Evolutionary conservation across 2,888 invertebrate species (phyloP).

Genomic region (Apamea crenata): DNA sequence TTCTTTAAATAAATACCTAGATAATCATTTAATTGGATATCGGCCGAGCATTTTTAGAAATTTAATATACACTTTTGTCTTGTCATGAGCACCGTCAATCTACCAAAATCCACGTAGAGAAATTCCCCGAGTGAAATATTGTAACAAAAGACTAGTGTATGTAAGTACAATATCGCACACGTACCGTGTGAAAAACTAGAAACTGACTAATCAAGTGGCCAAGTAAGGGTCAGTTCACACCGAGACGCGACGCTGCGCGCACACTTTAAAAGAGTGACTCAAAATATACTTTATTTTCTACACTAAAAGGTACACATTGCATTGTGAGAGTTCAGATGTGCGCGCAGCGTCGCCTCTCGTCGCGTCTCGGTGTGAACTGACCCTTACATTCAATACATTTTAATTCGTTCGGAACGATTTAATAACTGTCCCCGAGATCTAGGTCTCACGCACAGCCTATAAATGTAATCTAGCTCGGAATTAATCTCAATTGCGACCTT

Average conservation of each 20-base stretch:
- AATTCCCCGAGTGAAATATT: background rate
- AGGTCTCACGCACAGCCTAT: slow-evolving; percentile 64
- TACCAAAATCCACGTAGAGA: background rate
- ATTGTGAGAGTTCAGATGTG: too few relatives aligned
- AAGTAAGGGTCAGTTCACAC: too few relatives aligned
- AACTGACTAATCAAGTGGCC: slow-evolving; percentile 20
- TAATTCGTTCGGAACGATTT: slow-evolving; percentile 59
- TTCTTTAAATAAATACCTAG: slow-evolving; percentile 7
- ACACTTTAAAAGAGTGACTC: too few relatives aligned
- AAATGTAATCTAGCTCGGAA: slow-evolving; percentile 54
- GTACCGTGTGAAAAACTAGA: slow-evolving; percentile 6
- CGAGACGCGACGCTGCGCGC: too few relatives aligned
- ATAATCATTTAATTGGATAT: slow-evolving; percentile 25
- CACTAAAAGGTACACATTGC: too few relatives aligned
- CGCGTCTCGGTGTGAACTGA: too few relatives aligned
- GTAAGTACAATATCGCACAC: background rate
- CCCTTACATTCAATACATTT: slow-evolving; percentile 51
- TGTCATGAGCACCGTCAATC: too few relatives aligned
- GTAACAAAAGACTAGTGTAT: background rate
- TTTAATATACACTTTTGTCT: background rate
- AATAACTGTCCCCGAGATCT: slow-evolving; percentile 55
- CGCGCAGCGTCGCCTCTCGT: too few relatives aligned
- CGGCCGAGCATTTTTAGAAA: slow-evolving; percentile 8
- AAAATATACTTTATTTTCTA: too few relatives aligned
- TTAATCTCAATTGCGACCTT: slow-evolving; percentile 57